These are phyloP conservation scores for Sebastolobus alascanus DNA, from an alignment of 2,797 vertebrate genomes.

Conservation along the genomic window DNA sequence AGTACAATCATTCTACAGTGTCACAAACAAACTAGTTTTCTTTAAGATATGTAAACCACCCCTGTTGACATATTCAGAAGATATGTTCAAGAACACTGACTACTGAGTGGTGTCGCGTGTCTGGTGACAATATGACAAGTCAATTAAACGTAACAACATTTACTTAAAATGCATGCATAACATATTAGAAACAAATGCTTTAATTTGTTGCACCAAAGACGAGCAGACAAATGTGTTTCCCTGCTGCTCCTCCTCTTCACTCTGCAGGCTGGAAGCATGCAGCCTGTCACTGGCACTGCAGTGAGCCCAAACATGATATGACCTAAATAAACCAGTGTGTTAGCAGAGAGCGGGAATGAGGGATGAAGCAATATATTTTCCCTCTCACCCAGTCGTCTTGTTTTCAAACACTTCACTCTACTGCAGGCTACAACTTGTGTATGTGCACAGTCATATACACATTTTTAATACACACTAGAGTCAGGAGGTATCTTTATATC, in stretches of 20 bases:
- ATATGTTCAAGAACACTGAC: neutral
- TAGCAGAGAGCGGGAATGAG: slow-evolving; percentile 41
- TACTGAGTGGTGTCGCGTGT: too few species aligned
- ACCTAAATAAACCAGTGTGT: slow-evolving; percentile 80
- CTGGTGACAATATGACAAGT: neutral
- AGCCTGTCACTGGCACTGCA: slow-evolving; percentile 75
- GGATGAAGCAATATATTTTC: slow-evolving; percentile 53
- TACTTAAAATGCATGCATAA: neutral
- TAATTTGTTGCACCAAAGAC: slow-evolving; percentile 18
- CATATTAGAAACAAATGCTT: slow-evolving; percentile 11
- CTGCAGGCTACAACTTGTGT: slow-evolving; percentile 47
- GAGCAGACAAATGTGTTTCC: slow-evolving; percentile 46
- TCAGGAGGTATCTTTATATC: neutral
- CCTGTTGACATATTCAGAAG: neutral
- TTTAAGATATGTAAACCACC: neutral
- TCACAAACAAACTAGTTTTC: neutral
- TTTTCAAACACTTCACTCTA: slow-evolving; percentile 54
- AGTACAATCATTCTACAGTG: neutral
- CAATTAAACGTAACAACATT: neutral
- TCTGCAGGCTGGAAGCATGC: slow-evolving; percentile 65
- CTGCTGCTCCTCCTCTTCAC: slow-evolving; percentile 45
- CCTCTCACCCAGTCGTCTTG: slow-evolving; percentile 48
- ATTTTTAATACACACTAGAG: neutral
- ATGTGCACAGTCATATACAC: neutral
- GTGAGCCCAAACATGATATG: slow-evolving; percentile 78